Conservation (phyloP, 92 coral and sea anemone species). For the Heliopora coerulea region DNA sequence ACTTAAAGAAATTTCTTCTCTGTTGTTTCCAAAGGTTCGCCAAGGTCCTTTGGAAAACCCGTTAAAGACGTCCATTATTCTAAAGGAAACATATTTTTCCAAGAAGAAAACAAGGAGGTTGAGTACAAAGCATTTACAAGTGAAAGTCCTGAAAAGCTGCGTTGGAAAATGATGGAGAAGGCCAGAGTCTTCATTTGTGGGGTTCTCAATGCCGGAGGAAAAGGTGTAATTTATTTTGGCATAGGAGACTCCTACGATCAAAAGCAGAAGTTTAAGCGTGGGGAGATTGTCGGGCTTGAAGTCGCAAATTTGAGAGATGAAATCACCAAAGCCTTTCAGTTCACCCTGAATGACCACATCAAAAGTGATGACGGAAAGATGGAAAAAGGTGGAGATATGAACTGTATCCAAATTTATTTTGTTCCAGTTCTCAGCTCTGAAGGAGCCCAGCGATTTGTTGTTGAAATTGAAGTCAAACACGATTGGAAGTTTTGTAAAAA, state of each 20-base stretch:
- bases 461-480: slow-evolving; percentile 55
- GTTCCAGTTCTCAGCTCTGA: slow-evolving; percentile 14
- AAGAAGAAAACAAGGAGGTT: slow-evolving; percentile 44
- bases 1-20: too few species aligned
- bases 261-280: slow-evolving; percentile 8
- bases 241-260: slow-evolving; percentile 31
- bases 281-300: slow-evolving; percentile 28
- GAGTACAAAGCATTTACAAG: slow-evolving; percentile 47
- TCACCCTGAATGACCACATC: slow-evolving; percentile 19
- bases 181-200: slow-evolving; percentile 58
- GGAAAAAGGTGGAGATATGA: slow-evolving; percentile 21
- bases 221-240: slow-evolving; percentile 28
- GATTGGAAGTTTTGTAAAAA: slow-evolving; percentile 58
- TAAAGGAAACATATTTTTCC: slow-evolving; percentile 41
- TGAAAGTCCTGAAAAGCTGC: slow-evolving; percentile 39
- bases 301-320: slow-evolving; percentile 21
- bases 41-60: slow-evolving; percentile 46
- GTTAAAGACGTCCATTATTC: background rate
- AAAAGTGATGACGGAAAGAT: slow-evolving; percentile 12
- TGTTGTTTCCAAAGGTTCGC: too few species aligned
- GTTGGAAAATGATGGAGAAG: slow-evolving; percentile 65
- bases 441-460: slow-evolving; percentile 17
- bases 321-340: slow-evolving; percentile 19
- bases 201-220: slow-evolving; percentile 45
- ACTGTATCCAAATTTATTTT: background rate